phyloP scores from a whole-genome alignment of 1,140 invertebrate species.

The Solenopsis fugax region DNA sequence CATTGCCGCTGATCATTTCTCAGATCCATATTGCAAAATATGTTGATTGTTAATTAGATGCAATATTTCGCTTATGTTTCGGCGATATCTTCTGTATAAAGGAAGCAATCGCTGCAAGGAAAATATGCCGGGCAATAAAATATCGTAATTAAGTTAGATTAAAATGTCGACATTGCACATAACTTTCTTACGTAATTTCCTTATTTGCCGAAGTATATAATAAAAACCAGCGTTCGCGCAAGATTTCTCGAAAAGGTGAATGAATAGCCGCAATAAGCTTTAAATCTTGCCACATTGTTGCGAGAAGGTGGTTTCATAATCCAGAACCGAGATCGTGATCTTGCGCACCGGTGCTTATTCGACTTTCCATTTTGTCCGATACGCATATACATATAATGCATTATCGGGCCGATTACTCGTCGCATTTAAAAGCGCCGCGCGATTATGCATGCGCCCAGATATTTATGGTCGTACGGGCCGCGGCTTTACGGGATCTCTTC shows the following conservation, averaged over 20 bases:
- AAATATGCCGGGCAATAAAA: constrained; percentile 11
- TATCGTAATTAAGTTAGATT: background rate
- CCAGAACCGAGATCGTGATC: constrained; percentile 71
- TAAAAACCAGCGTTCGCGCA: background rate
- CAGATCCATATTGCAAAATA: constrained; percentile 4
- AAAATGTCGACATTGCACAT: background rate
- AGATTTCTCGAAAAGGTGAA: constrained; percentile 15
- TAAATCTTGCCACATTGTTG: constrained; percentile 36
- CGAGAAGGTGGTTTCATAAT: constrained; percentile 70
- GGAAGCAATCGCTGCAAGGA: constrained; percentile 11
- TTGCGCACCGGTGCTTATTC: constrained; percentile 63
- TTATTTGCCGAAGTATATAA: constrained; percentile 7
- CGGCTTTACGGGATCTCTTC: constrained; percentile 27
- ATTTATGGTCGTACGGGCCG: constrained; percentile 50
- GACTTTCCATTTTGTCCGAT: constrained; percentile 76
- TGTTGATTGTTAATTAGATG: background rate
- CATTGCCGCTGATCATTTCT: constrained; percentile 18
- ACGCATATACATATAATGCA: constrained; percentile 61
- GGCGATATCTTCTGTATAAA: background rate
- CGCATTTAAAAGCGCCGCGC: constrained; percentile 62
- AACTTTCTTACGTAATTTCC: constrained; percentile 10
- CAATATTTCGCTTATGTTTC: background rate
- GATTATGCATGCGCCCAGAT: constrained; percentile 64
- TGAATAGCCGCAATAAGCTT: constrained; percentile 26
- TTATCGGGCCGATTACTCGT: constrained; percentile 62